Conservation (phyloP, 2,113 vertebrate genomes). For the Upupa epops region DNA sequence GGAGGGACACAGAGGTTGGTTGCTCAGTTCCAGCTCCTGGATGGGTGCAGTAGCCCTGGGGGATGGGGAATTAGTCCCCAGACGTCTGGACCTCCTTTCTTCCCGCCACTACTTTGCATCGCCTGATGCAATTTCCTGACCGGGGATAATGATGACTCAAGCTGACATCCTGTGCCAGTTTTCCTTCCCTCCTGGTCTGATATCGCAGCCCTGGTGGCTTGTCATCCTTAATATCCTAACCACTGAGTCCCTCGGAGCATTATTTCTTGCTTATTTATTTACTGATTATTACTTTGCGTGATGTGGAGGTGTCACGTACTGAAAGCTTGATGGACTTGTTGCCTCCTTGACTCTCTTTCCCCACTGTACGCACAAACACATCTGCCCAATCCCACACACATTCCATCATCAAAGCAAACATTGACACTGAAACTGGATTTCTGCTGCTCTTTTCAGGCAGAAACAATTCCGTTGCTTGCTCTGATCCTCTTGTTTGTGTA, state of each 20-base stretch:
- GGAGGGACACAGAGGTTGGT: background rate
- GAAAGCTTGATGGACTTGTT: background rate
- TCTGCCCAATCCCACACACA: background rate
- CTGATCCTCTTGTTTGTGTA: constrained; percentile 1
- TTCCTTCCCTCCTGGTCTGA: constrained; percentile 3
- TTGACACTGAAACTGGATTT: background rate
- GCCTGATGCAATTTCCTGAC: background rate
- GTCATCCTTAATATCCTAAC: constrained; percentile 39
- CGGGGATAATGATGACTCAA: background rate
- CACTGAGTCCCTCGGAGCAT: rapidly evolving
- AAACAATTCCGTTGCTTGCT: background rate
- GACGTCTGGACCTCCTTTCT: constrained; percentile 27
- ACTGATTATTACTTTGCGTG: background rate
- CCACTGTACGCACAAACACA: background rate
- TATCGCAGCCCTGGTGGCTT: background rate
- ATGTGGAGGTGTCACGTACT: background rate
- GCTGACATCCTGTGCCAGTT: constrained; percentile 29
- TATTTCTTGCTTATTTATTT: no score
- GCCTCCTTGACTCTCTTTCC: background rate
- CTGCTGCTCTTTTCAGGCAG: constrained; percentile 1
- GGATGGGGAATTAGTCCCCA: constrained; percentile 40
- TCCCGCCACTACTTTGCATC: background rate
- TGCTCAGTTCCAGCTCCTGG: background rate
- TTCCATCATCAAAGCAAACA: background rate
- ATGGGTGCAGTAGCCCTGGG: constrained; percentile 3